Base-by-base conservation (phyloP, 2,797 vertebrate genomes). In the Sebastes miniatus region DNA sequence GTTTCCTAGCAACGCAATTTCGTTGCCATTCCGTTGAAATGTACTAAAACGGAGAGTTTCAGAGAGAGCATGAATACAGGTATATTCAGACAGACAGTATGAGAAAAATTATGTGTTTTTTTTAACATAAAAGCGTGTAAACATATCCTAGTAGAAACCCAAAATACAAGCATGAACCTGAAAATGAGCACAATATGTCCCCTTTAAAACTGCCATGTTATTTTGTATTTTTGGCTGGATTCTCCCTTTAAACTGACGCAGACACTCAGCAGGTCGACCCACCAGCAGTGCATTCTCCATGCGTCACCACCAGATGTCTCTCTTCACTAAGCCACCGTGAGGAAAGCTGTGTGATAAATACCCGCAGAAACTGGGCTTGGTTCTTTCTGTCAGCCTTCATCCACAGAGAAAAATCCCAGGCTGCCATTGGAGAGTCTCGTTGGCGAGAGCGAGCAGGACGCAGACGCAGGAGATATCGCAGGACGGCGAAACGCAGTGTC, bases 281-380 rank as follows among this genome's bases (percentile, higher is more conserved):
- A 4, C 22, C 39, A 43, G 36, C 5, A 9, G 6, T 78, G 83
- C 69, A 72, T 10, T 71, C 59, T 22, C 66, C 8, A 6, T 1
- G 1, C 7, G 1, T 25, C 8, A 1, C 92, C 95, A 92, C 80
- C 79, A 95, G 94, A 91, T 85, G 93, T 80, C 94, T 16, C 91
- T 59, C 83, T 86, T 72, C 25, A 73, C 85, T 12, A 89, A 85
- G 62, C 18, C 81, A 80, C 52, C 3, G 56, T 3, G 16, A 20
- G 64, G 47, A 20, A 20, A n/a, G 16, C 65, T 13, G 50, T 59
- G 76, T 77, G 87, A 86, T 83, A 86, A 92, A 93, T 85, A 91
- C 84, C 92, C 91, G 93, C 92, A 95, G 92, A 92, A 94, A 94
- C 91, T 92, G 94, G 95, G 94, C 94, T 95, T 93, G 94, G 94